Evolutionary conservation across 2,113 vertebrate genomes (phyloP).

Genomic region (Oncorhynchus nerka): DNA sequence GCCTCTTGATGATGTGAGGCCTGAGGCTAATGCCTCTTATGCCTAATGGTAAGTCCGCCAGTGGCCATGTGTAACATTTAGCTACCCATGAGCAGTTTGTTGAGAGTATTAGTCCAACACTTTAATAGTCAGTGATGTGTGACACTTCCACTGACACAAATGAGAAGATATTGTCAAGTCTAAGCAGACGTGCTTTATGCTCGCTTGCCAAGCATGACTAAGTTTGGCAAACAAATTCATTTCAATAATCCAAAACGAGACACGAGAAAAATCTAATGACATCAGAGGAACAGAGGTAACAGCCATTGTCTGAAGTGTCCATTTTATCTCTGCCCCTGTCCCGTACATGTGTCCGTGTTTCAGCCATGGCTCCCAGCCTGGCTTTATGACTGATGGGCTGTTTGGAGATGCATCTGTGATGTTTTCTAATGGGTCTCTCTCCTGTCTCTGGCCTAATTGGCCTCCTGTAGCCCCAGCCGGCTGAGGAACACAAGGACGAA

Average conservation of each 20-base stretch:
- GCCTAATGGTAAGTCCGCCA: too few species aligned
- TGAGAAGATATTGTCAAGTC: conserved; percentile 33
- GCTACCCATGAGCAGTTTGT: conserved; percentile 49
- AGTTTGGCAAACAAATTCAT: conserved; percentile 52
- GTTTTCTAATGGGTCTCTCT: neutral
- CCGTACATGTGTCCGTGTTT: neutral
- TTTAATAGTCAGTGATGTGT: conserved; percentile 45
- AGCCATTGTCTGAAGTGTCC: conserved; percentile 10
- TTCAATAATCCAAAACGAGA: conserved; percentile 49
- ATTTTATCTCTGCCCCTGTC: conserved; percentile 7
- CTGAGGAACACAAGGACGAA: neutral
- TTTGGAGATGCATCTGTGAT: conserved; percentile 9
- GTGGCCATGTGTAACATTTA: conserved; percentile 47
- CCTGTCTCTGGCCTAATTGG: neutral
- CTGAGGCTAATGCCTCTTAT: too few species aligned
- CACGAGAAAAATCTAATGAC: conserved; percentile 9
- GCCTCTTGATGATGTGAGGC: too few species aligned
- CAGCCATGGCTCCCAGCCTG: neutral
- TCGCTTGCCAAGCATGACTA: conserved; percentile 62
- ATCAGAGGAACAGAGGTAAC: conserved; percentile 1
- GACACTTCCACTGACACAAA: conserved; percentile 50
- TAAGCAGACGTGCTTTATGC: conserved; percentile 42
- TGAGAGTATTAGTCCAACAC: conserved; percentile 62
- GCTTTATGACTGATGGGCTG: neutral
- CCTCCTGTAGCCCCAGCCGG: neutral